Base-by-base conservation (phyloP, 2,888 invertebrate species). In the Chloroclystis v-ata region DNA sequence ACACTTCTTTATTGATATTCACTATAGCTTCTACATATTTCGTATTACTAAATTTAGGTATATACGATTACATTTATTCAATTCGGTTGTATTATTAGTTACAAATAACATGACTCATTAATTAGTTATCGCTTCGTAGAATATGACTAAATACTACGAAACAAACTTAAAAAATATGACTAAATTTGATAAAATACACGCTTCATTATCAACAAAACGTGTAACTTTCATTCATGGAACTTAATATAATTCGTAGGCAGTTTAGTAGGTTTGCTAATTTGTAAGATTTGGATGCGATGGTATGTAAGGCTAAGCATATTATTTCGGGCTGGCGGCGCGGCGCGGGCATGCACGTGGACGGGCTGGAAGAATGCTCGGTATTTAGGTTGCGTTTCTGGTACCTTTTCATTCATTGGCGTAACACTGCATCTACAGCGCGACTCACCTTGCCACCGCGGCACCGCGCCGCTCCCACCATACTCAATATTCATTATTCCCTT, bases 301-400 rank as follows among this genome's bases (percentile, higher is more conserved):
- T 75, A 75, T 74, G 75, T 75, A 71, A 78, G 20, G 73, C 70
- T 78, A 75, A 74, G 75, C 70, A 75, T 72, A 78, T 78, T 80
- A 78, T 79, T 78, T 77, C 72, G 67, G 71, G 75, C 75, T 62
- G 32, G 38, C 75, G 62, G 33, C 38, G 74, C 72, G 73, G 46
- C 76, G 75, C 76, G 78, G 79, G 75, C 76, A 72, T 74, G 68
- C 82, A 81, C 83, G 82, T 81, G 82, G 72, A 69, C 69, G 74
- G 72, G 69, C 78, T 79, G 62, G 72, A 82, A 77, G 84, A 83
- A 87, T 86, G 82, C 67, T 64, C 59, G 83, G 87, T 85, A 87
- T 87, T 86, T 86, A 82, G 87, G 87, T 87, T 85, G 81, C 78
- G 79, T 80, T 80, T 79, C 78, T 82, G 81, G 82, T 82, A 82